A percentile compares a stretch with the other conserved stretches of the same genome.
These are phyloP conservation scores for Eilema sororculum DNA, from an alignment of 2,888 invertebrate species.

Conservation along the genomic window DNA sequence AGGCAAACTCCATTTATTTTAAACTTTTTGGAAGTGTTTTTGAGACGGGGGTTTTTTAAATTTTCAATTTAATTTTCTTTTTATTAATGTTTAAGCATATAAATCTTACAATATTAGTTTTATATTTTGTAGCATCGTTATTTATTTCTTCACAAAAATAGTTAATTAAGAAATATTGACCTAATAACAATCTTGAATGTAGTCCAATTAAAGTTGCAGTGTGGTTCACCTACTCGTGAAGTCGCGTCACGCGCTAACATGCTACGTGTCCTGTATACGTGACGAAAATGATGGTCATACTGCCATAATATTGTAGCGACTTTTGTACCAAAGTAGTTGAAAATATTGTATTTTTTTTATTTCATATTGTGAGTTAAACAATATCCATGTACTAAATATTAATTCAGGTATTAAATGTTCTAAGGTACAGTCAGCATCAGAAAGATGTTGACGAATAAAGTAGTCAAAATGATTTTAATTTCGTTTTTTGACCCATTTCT, in stretches of 20 bases:
- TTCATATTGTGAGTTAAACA: too few species aligned
- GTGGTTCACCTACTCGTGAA: slow-evolving; percentile 28
- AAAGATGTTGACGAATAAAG: too few species aligned
- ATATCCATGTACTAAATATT: too few species aligned
- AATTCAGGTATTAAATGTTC: too few species aligned
- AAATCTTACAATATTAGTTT: not conserved
- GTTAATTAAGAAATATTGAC: slow-evolving; percentile 20
- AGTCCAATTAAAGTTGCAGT: slow-evolving; percentile 22
- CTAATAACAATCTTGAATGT: slow-evolving; percentile 22
- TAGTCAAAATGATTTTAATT: too few species aligned
- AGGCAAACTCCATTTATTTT: too few species aligned
- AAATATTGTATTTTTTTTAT: too few species aligned
- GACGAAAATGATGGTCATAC: slow-evolving; percentile 32
- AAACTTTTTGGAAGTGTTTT: too few species aligned
- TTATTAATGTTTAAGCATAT: not conserved
- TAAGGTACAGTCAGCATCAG: too few species aligned
- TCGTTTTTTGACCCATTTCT: too few species aligned
- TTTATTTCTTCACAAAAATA: slow-evolving; percentile 13
- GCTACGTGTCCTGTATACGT: slow-evolving; percentile 33
- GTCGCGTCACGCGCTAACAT: slow-evolving; percentile 32
- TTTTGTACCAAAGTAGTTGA: not conserved
- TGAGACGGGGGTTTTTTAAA: too few species aligned
- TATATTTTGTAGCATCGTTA: slow-evolving; percentile 2
- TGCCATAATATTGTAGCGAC: slow-evolving; percentile 23
- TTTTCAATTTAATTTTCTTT: not conserved